Percentiles rank a stretch among this genome's conserved stretches.
These are phyloP conservation scores for Yponomeuta cagnagella DNA, from an alignment of 2,888 invertebrate genomes.

Conservation along the genomic window DNA sequence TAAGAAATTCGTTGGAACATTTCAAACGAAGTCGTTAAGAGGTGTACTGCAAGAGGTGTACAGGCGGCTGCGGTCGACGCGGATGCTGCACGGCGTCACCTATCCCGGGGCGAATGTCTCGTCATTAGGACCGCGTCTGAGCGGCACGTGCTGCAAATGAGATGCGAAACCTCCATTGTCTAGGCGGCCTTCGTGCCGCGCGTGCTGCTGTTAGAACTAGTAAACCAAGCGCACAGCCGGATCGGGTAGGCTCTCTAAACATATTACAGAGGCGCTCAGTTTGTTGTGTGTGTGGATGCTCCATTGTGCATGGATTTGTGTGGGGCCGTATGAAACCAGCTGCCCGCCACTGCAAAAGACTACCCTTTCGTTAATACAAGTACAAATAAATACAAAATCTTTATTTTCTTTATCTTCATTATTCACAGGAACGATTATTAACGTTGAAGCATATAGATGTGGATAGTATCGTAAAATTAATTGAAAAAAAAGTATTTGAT, in stretches of 20 bases:
- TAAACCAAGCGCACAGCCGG: not conserved
- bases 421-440: no score
- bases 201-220: not conserved
- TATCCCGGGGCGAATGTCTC: slow-evolving; percentile 3
- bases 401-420: no score
- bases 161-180: not conserved
- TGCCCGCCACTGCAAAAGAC: no score
- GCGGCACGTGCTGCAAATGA: slow-evolving; percentile 12
- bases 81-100: not conserved
- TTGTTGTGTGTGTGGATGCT: no score
- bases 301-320: no score
- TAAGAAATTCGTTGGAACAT: not conserved
- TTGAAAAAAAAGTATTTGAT: no score
- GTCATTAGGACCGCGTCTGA: not conserved
- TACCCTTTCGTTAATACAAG: no score
- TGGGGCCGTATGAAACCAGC: no score
- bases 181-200: not conserved
- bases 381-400: no score
- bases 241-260: not conserved
- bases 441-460: no score
- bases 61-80: not conserved
- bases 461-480: no score
- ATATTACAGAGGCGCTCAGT: no score
- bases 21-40: not conserved
- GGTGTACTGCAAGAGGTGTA: not conserved